phyloP scores from a whole-genome alignment of 1,140 invertebrate genomes.

The Lepidurus arcticus region DNA sequence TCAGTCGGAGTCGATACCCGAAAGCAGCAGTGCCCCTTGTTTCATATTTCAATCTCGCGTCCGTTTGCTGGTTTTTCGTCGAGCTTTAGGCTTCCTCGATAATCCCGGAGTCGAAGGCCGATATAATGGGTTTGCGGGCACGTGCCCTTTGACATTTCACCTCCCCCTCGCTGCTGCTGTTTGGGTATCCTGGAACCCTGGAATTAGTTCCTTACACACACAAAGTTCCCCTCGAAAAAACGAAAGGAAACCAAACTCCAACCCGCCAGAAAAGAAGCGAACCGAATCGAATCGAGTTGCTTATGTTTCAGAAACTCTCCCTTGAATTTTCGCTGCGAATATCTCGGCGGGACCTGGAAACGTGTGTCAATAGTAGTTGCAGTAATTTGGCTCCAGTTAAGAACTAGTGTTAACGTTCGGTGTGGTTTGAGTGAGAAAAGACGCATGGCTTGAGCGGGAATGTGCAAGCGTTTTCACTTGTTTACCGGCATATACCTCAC shows the following conservation, averaged over 20 bases:
- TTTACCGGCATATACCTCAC: too few relatives aligned
- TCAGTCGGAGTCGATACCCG: constrained; percentile 1
- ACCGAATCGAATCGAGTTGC: too few relatives aligned
- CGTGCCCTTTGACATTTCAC: constrained; percentile 16
- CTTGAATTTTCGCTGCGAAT: too few relatives aligned
- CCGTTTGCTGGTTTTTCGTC: constrained; percentile 1
- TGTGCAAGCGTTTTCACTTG: not conserved
- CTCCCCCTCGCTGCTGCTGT: not conserved
- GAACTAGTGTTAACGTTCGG: not conserved
- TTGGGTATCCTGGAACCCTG: too few relatives aligned
- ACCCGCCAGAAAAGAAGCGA: too few relatives aligned
- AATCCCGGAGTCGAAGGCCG: not conserved
- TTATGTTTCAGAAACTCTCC: too few relatives aligned
- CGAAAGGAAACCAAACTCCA: too few relatives aligned
- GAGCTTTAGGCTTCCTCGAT: not conserved
- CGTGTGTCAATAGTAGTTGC: too few relatives aligned
- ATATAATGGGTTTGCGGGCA: constrained; percentile 8
- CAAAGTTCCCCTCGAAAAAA: too few relatives aligned
- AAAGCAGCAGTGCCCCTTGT: not conserved
- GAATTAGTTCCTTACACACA: too few relatives aligned
- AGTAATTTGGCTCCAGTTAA: too few relatives aligned
- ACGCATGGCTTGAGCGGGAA: not conserved
- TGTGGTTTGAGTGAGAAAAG: not conserved
- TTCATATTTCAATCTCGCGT: not conserved
- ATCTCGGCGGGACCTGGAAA: too few relatives aligned